These are phyloP conservation scores for Dasypogon diadema DNA, from an alignment of 2,888 invertebrate genomes.

Conservation along the genomic window DNA sequence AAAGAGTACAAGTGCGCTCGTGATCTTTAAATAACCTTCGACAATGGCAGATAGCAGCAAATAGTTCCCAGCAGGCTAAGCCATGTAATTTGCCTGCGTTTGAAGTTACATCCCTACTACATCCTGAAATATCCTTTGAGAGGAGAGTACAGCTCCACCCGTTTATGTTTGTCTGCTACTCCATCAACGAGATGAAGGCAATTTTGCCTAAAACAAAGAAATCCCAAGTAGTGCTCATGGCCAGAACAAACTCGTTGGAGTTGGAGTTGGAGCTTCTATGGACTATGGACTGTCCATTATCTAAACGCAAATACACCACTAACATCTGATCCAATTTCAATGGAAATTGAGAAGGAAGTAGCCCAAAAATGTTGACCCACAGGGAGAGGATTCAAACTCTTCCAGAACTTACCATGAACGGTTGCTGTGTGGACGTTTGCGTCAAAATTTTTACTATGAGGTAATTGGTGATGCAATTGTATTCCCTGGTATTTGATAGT, in stretches of 20 bases:
- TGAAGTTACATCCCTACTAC: background rate
- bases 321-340: constrained; percentile 8
- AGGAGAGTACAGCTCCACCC: constrained; percentile 24
- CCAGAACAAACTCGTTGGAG: no score
- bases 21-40: constrained; percentile 18
- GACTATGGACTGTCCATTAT: constrained; percentile 25
- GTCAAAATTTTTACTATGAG: constrained; percentile 47
- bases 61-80: background rate
- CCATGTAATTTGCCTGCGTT: background rate
- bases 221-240: background rate
- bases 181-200: constrained; percentile 40
- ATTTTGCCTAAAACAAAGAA: constrained; percentile 37
- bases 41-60: constrained; percentile 18
- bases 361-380: background rate
- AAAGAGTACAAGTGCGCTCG: constrained; percentile 10
- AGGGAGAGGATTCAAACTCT: background rate
- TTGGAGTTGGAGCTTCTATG: background rate
- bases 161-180: constrained; percentile 48
- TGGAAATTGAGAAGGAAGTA: background rate
- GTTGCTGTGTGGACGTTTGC: constrained; percentile 64
- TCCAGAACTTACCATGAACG: constrained; percentile 65
- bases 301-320: constrained; percentile 28
- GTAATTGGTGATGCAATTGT: constrained; percentile 55
- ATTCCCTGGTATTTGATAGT: constrained; percentile 68
- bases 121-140: constrained; percentile 36